Base-by-base conservation (phyloP, 2,888 invertebrate genomes). In the Amphipoea oculea region DNA sequence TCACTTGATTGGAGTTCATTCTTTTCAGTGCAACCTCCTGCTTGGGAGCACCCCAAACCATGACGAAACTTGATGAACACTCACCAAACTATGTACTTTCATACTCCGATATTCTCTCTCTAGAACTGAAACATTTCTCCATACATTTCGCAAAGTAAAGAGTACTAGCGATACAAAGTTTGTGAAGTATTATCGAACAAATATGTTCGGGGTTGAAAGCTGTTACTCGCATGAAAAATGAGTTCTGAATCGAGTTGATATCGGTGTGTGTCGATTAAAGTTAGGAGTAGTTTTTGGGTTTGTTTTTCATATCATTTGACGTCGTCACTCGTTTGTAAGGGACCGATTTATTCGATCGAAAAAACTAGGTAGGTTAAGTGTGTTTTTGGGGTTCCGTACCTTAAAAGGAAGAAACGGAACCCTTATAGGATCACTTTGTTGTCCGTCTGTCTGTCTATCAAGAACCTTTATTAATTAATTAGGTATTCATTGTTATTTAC, bases 201-300 rank as follows among this genome's bases (percentile, higher is more conserved):
- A 85, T 86, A 86, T 83, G 86, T 83, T 83, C 71, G n/a, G 76
- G 12, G 62, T 68, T 86, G 83, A 86, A 72, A 83, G 83, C 83
- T 79, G 83, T 67, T 77, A 69, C 72, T 40, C 67, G 54, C 42
- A 83, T 86, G 86, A 85, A 83, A 85, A 86, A 85, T 85, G 83
- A 79, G 60, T 78, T 78, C 63, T 42, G 36, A 63, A 68, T 76
- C 65, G 29, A 84, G 40, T 76, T 60, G 60, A 73, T 78, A 79
- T 54, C 29, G 36, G 6, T 72, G 29, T 78, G 40, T 76, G 14
- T 69, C 67, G 54, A 73, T 69, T 48, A 14, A 63, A 82, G 71
- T 82, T 77, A 17, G 2, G n/a, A 54, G 54, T 60, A 40, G 29
- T 45, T 72, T 73, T 73, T 40, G 42, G 23, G 9, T 67, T 51